A percentile compares a stretch with the other conserved stretches of the same genome.
phyloP scores from a whole-genome alignment of 2,797 vertebrate genomes.

The Threskiornis aethiopicus region DNA sequence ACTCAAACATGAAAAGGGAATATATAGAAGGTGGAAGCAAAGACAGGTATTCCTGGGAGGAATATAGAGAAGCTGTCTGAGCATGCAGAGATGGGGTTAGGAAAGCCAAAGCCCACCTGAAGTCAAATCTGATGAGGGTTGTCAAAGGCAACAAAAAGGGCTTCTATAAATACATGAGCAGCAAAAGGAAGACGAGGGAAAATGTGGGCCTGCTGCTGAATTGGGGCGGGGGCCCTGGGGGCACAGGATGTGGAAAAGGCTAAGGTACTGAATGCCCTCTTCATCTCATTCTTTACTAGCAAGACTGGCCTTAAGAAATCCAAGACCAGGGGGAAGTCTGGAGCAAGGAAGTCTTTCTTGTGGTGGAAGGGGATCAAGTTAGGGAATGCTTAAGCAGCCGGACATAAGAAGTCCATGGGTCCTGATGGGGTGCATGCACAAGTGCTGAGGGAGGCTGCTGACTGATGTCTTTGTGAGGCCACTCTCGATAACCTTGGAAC shows the following conservation, averaged over 20 bases:
- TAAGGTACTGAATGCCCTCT: not conserved
- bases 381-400: not conserved
- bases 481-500: not conserved
- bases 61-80: not conserved
- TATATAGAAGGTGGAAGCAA: not conserved
- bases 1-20: not conserved
- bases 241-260: not conserved
- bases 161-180: not conserved
- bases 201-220: not conserved
- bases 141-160: not conserved
- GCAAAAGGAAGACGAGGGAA: not conserved
- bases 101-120: not conserved
- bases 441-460: not conserved
- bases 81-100: not conserved
- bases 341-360: not conserved
- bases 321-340: not conserved
- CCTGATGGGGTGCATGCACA: not conserved
- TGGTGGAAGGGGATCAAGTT: not conserved
- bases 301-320: not conserved
- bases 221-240: no score
- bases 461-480: not conserved
- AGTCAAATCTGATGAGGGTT: not conserved
- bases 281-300: not conserved
- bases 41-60: not conserved
- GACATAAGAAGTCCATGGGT: not conserved